These are phyloP conservation scores for Gopherus evgoodei DNA, from an alignment of 2,113 vertebrate genomes.

Conservation along the genomic window DNA sequence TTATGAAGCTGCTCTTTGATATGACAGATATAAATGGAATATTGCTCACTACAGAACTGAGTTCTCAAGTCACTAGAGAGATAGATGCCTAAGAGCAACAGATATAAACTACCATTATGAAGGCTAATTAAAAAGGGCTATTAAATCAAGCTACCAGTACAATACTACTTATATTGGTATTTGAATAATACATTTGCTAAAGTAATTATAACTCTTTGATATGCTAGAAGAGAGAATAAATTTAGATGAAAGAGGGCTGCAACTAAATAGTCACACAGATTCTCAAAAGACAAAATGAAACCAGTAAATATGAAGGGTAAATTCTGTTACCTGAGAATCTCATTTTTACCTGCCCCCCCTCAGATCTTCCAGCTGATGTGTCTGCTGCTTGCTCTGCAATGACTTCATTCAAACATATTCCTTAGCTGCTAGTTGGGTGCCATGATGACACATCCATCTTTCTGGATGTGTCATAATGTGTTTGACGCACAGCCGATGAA, in stretches of 20 bases:
- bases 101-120: background rate
- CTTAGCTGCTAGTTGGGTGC: background rate
- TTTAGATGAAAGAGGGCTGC: background rate
- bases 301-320: accelerated
- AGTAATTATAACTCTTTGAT: background rate
- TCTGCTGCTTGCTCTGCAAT: background rate
- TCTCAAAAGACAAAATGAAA: background rate
- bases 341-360: background rate
- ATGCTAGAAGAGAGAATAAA: background rate
- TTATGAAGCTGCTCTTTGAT: background rate
- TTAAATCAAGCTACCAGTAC: background rate
- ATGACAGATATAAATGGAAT: background rate
- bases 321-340: background rate
- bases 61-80: background rate
- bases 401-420: background rate
- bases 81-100: background rate
- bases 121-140: background rate
- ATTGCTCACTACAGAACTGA: background rate
- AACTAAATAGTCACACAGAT: background rate
- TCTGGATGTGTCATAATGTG: background rate
- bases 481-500: background rate
- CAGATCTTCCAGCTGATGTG: background rate
- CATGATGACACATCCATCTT: background rate
- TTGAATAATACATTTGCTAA: background rate
- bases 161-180: background rate